These are phyloP conservation scores for Myathropa florea DNA, from an alignment of 2,888 invertebrate species.

Conservation along the genomic window DNA sequence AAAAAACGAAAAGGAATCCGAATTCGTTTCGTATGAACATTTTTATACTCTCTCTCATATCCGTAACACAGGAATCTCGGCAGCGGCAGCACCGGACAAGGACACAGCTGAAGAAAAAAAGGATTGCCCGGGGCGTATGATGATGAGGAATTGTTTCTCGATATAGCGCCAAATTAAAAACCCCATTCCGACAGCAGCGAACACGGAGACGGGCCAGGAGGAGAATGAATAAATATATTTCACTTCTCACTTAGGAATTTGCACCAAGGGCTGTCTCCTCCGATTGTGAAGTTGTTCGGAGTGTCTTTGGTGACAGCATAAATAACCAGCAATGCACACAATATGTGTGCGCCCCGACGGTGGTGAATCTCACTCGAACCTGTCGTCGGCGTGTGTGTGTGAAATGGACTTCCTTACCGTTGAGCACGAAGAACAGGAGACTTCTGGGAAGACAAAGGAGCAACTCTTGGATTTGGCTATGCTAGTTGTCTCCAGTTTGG, in stretches of 20 bases:
- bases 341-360: constrained; percentile 23
- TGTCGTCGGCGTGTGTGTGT: neutral
- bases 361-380: constrained; percentile 4
- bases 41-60: constrained; percentile 9
- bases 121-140: constrained; percentile 55
- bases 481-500: constrained; percentile 14
- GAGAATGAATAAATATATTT: constrained; percentile 55
- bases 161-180: constrained; percentile 65
- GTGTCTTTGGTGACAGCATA: constrained; percentile 68
- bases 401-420: constrained; percentile 7
- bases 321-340: constrained; percentile 55
- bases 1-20: constrained; percentile 26
- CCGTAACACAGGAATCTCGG: constrained; percentile 27
- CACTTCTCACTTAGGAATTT: constrained; percentile 66
- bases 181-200: constrained; percentile 12
- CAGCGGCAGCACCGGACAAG: constrained; percentile 31
- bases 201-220: neutral
- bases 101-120: constrained; percentile 4
- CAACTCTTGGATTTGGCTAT: constrained; percentile 32
- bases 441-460: constrained; percentile 59
- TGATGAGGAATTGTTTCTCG: constrained; percentile 63
- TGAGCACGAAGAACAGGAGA: constrained; percentile 43
- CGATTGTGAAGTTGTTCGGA: constrained; percentile 27
- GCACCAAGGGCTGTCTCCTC: constrained; percentile 26
- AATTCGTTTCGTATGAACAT: constrained; percentile 63